Conservation (phyloP, 1,140 invertebrate genomes). For the Drosophila trapezifrons region DNA sequence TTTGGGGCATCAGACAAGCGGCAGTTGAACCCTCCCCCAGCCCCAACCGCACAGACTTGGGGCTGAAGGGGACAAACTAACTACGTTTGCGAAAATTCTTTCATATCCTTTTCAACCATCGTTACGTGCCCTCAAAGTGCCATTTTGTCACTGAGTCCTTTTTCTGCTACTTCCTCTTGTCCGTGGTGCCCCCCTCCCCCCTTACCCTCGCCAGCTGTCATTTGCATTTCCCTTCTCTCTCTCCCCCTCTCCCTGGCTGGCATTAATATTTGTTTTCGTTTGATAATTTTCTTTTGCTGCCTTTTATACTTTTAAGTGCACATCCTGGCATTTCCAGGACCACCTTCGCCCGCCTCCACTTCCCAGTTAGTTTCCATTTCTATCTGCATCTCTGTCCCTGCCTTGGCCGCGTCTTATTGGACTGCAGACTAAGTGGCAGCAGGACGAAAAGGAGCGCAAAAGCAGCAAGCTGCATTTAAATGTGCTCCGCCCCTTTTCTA, state of each 20-base stretch:
- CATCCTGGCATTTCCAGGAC: conserved; percentile 40
- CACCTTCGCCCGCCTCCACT: background rate
- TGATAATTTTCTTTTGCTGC: conserved; percentile 82
- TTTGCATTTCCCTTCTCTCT: conserved; percentile 62
- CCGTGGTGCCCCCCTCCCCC: background rate
- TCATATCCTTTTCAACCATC: conserved; percentile 76
- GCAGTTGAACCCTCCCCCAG: conserved; percentile 30
- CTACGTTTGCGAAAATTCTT: conserved; percentile 80
- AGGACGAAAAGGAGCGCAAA: conserved; percentile 27
- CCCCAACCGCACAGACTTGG: background rate
- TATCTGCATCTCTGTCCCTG: conserved; percentile 44
- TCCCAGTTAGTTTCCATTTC: conserved; percentile 22
- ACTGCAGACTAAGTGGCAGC: conserved; percentile 50
- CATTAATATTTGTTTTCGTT: conserved; percentile 83
- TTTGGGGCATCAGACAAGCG: conserved; percentile 41
- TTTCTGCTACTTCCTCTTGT: conserved; percentile 27
- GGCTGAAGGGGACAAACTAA: conserved; percentile 47
- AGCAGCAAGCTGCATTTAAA: conserved; percentile 69
- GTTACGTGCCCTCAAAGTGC: conserved; percentile 82
- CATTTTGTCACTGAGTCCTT: conserved; percentile 70
- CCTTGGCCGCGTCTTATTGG: conserved; percentile 72
- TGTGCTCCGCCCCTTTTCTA: conserved; percentile 81
- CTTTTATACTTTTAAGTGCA: conserved; percentile 82
- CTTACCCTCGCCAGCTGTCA: conserved; percentile 63
- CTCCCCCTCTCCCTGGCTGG: conserved; percentile 22